Evolutionary conservation across 2,888 invertebrate species (phyloP), one percentile per base, ranked within the genome.

Genomic region (Drosophila aldrichi): DNA sequence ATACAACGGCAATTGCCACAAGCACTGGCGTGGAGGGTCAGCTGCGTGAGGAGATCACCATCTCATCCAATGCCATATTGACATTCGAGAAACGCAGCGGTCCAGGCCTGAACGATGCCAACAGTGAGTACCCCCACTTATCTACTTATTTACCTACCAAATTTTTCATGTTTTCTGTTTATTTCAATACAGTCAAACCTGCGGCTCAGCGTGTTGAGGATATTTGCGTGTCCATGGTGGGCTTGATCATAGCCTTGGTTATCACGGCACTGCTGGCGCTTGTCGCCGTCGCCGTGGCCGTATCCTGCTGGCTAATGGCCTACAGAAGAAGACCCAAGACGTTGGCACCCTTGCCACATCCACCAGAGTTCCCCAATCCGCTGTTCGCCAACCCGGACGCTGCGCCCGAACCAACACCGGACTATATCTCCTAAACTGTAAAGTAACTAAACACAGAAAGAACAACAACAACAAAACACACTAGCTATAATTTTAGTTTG

Each of bases 281-380:
- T 77, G 98, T 98, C 69, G 98, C 98, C 66, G 98, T 98, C 65
- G 98, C 98, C 34, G 97, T 98, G 57, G 98, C 98, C 65, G 98
- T 98, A 67, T 98, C 97, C 74, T 98, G 98, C 93, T 98, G 98
- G 98, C 94, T 98, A 79, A 97, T 98, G 95, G 98, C 98, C 85
- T 98, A 98, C 94, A 94, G 98, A 81, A 95, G 97, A 86, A 95
- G 97, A 91, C 97, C 97, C 59, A 97, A 97, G 90, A 95, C 96
- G 58, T 95, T 97, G 76, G 98, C 98, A 44, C 98, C 98, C 52
- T 94, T 98, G 89, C 98, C 98, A 80, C 98, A 98, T 94, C 98
- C 98, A 82, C 97, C 98, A 77, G 98, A 98, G 94, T 98, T 98
- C 94, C 98, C 98, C 69, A 98, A 98, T 93, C 98, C 98, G 84